Evolutionary conservation across 2,113 vertebrate species (phyloP), one percentile per base, ranked within the genome.

Genomic region (Holacanthus passer): DNA sequence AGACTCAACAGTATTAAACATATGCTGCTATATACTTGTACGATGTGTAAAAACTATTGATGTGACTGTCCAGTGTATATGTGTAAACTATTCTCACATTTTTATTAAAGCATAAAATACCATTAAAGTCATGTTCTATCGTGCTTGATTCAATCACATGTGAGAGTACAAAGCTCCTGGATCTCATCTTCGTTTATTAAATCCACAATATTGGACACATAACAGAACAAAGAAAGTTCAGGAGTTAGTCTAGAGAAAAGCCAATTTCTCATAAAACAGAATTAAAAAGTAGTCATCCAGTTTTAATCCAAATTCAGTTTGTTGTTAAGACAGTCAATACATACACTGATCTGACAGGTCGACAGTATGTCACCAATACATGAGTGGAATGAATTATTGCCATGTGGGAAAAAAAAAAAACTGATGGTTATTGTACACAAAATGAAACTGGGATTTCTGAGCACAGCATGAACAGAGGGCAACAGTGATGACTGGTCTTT

Each of bases 21-120:
- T 95, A 93, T 94, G 95, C 95, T 96, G 95, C 95, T 96, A 95
- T 95, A 95, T 92, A 94, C 91, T 88, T 95, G 94, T 95, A 94
- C 59, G 90, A 93, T 94, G 94, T 96, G 94, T 95, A 95, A 94
- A 95, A 94, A 95, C 88, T 89, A 83, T 94, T 94, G 90, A 91
- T 94, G 91, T 94, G 92, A 92, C 84, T 94, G 93, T 94, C 85
- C 87, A 88, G 71, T 95, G 95, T 96, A 94, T 92, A 94, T 95
- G 94, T 96, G 94, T 96, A 95, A 95, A 95, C 94, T 95, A 94
- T 95, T 94, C 90, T 91, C 93, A 94, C 90, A 79, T 95, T 96
- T 96, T 93, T 95, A 96, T 94, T 96, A 95, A 95, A 95, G 93
- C 94, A 92, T 90, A 94, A 95, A 94, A 94, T 85, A 79, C 89